Base-by-base conservation (phyloP, 2,113 vertebrate genomes). In the Fulica atra region DNA sequence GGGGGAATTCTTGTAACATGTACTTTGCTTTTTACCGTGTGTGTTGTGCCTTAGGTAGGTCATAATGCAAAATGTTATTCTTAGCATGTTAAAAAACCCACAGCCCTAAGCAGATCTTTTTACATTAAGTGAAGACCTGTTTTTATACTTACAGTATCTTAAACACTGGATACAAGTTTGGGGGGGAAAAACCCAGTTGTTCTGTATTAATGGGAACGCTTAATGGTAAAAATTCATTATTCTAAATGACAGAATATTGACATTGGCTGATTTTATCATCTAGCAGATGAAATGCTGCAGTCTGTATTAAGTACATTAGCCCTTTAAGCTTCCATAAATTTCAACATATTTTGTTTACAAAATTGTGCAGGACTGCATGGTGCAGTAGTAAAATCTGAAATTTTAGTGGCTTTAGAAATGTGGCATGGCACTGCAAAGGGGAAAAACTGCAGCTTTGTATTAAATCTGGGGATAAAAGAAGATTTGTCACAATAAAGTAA, bases 11-110 rank as follows among this genome's bases (percentile, higher is more conserved):
- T 65, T 76, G 1, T 11, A 63, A 26, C 33, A 3, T 40, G 29
- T 53, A n/a, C 77, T 93, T 86, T 35, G 61, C 25, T 79, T 42
- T 88, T 80, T 68, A 33, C 59, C 15, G 18, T 35, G 29, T 85
- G 11, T 81, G 53, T 57, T 86, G 57, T 96, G 66, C 70, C 33
- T 61, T 94, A 82, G 61, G 46, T 94, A 93, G 92, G 88, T 96
- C 96, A 80, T 57, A 85, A 20, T 40, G 33, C 13, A 46, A 72
- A 83, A 65, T 54, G 50, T 54, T 73, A 40, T 84, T 69, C 48
- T 54, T 59, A 16, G 26, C 23, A 13, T 66, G 53, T 59, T 79
- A 15, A 57, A 82, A 93, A 70, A 74, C 3, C 25, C 3, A 48
- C 50, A 26, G 8, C 25, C 11, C 17, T 29, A 15, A 69, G 28